A percentile compares a stretch with the other conserved stretches of the same genome.
Conservation (phyloP, 1,140 invertebrate species). For the Bombus balteatus region DNA sequence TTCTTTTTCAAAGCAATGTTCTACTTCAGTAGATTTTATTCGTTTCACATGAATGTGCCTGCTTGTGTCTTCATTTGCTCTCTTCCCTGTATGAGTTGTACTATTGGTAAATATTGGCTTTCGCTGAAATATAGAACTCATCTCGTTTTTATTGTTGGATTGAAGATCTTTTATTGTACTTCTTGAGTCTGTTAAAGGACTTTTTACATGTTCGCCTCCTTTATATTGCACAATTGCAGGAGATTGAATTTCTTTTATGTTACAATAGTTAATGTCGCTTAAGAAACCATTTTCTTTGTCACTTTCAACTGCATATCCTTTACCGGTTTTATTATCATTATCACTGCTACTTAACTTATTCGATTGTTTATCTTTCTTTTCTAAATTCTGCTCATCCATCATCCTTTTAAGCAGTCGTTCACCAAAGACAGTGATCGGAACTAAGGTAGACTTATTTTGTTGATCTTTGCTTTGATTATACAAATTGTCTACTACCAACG, state of each 20-base stretch:
- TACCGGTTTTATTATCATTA: background rate
- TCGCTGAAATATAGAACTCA: background rate
- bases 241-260: background rate
- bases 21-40: background rate
- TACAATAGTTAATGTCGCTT: background rate
- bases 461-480: conserved; percentile 43
- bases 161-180: background rate
- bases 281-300: conserved; percentile 64
- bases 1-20: background rate
- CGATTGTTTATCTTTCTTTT: conserved; percentile 34
- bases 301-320: conserved; percentile 41
- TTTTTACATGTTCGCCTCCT: background rate
- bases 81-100: background rate
- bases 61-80: background rate
- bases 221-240: background rate
- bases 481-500: background rate
- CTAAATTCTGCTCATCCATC: conserved; percentile 57
- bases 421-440: conserved; percentile 70
- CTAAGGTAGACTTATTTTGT: conserved; percentile 39
- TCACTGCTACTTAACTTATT: background rate
- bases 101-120: background rate
- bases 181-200: background rate
- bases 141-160: background rate
- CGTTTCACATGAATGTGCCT: background rate
- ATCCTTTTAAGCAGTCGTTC: conserved; percentile 73